phyloP scores from a whole-genome alignment of 2,797 vertebrate genomes.

The Eupleurogrammus muticus region DNA sequence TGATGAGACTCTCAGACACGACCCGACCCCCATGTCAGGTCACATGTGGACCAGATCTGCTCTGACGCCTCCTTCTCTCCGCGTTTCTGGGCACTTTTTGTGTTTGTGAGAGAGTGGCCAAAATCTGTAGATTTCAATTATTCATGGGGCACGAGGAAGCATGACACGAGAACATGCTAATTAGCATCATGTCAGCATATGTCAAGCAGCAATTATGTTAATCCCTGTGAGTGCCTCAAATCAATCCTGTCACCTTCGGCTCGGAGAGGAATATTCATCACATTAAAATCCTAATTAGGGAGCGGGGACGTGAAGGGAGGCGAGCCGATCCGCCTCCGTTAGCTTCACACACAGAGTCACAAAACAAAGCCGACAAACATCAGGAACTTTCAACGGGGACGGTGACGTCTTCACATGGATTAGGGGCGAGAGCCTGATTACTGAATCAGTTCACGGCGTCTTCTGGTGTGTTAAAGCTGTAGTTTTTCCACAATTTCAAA shows the following conservation, averaged over 20 bases:
- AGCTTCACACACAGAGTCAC: no score
- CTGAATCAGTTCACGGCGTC: no score
- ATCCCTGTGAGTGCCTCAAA: conserved; percentile 29
- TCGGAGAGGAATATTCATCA: not conserved
- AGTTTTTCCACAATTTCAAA: no score
- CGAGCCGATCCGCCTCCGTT: not conserved
- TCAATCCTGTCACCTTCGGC: conserved; percentile 26
- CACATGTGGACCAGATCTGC: conserved; percentile 15
- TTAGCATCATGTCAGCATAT: conserved; percentile 43
- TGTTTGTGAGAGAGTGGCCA: conserved; percentile 33
- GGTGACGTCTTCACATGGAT: no score
- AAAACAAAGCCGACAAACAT: no score
- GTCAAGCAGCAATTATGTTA: conserved; percentile 52
- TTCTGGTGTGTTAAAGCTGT: no score
- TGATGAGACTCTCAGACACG: not conserved
- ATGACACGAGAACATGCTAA: conserved; percentile 26
- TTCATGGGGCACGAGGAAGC: conserved; percentile 4
- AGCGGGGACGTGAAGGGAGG: conserved; percentile 23
- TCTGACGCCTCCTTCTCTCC: conserved; percentile 6
- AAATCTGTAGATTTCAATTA: conserved; percentile 41
- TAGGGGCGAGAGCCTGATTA: no score
- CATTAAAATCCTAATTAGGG: conserved; percentile 42
- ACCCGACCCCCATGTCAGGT: conserved; percentile 17
- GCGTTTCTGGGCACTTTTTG: conserved; percentile 29
- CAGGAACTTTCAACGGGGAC: no score